Base-by-base conservation (phyloP, 2,888 invertebrate species). In the Dendrolimus pini region DNA sequence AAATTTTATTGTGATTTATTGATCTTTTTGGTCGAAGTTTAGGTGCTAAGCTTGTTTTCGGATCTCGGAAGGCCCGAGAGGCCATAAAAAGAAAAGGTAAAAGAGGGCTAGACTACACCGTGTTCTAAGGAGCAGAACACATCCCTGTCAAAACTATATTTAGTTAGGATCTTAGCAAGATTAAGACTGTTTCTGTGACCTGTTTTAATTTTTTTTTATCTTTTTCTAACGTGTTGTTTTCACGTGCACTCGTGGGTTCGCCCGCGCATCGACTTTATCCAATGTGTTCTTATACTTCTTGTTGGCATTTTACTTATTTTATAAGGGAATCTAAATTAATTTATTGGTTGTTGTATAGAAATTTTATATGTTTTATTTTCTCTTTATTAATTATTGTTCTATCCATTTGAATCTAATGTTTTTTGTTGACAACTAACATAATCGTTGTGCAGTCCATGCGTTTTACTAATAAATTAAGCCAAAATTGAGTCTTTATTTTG, bases 131-230 rank as follows among this genome's bases (percentile, higher is more conserved):
- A 83, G 89, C 87, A 86, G 86, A 77, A 89, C 90, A 88, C 90
- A 90, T 90, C 90, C 90, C 90, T 90, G 90, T 86, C 78, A 65
- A 80, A 85, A 85, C 86, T 85, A 82, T 82, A 81, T 80, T n/a
- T 89, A 90, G 87, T 86, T 89, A 90, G 87, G 88, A 85, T 78
- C 81, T 87, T 90, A 90, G 90, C 87, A 89, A 87, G 88, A 72
- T 82, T 91, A 91, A 91, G 91, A 91, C 91, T 91, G 91, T 91
- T 85, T 89, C 89, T 88, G 91, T 91, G 91, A 91, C 91, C 91
- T 91, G 91, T 91, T 90, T 88, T 83, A 80, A 84, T 87, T 88
- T 30, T 47, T 47, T 47, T 87, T 85, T 86, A 85, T 85, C 85
- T 85, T 82, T 85, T 82, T 85, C 85, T 85, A 83, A 82, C 79